Evolutionary conservation across 2,888 invertebrate species (phyloP), one percentile per base, ranked within the genome.

Genomic region (Diarsia brunnea): DNA sequence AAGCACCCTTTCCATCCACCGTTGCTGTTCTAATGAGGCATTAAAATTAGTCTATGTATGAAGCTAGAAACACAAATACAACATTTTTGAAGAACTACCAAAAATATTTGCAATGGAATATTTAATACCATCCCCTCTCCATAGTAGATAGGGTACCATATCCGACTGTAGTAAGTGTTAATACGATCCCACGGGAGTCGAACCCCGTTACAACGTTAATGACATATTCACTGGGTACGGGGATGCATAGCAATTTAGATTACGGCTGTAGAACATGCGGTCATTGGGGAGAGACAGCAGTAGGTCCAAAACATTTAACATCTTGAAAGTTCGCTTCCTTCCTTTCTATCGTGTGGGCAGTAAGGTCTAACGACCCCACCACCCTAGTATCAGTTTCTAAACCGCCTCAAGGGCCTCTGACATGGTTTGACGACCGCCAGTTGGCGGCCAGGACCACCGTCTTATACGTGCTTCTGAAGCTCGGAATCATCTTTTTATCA

Each of bases 161-260:
- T 69, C 69, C n/a, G 45, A 76, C 73, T 77, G 74, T 79, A 79
- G 77, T 78, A 85, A 86, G 88, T 86, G 88, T 82, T 90, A 88
- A 89, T 88, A 69, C 81, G 73, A 71, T 89, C 89, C 86, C 89
- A 69, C 67, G 89, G 84, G 90, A 89, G 69, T 89, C 78, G 82
- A 82, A 86, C 87, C 84, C 84, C 75, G 81, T 75, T 83, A 86
- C 73, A 78, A 69, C 84, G 85, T 84, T 89, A 90, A 89, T 89
- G 88, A 89, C 83, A 85, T 87, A 89, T 89, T 90, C 85, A 88
- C 84, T 81, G 87, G 81, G 73, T 79, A 82, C 68, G 75, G 76
- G 80, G 79, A 78, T 84, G 81, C 84, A 85, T 73, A 88, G 84
- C 89, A 85, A 88, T 89, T 89, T 88, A 85, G 88, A 88, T 88